Evolutionary conservation across 2,888 invertebrate genomes (phyloP), one percentile per base, ranked within the genome.

Genomic region (Stenodema calcarata): DNA sequence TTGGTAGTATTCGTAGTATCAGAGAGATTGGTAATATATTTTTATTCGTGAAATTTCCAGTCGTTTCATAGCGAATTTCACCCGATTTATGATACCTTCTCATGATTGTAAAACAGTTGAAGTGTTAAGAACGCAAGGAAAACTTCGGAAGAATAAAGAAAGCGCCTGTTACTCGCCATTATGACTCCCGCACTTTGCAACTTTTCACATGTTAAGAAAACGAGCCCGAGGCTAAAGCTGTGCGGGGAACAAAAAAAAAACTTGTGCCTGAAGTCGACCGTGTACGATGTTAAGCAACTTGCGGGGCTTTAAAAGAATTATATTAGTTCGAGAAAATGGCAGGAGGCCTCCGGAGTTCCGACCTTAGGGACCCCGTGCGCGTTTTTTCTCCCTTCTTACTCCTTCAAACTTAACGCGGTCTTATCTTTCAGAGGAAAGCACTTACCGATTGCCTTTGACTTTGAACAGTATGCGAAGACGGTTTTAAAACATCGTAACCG

Each of bases 221-320:
- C 62, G 62, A 62, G 62, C 62, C 23, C 16, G n/a, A 14, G 7
- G 62, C 27, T 9, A 62, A 23, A 62, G 62, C 62, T 18, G 54
- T 18, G 54, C 54, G 50, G 50, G 3, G 50, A 50, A 50, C 11
- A 18, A 23, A 62, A 23, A 9, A 62, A 62, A 62, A 62, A 62
- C 62, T 23, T 62, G 18, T 11, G 62, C 62, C 62, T 27, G 9
- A 27, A 62, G 9, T 23, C 50, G 50, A 62, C 62, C 23, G 62
- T 62, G 23, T 62, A 6, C 50, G 16, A 7, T 7, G 50, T n/a
- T 23, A 27, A 62, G 23, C 62, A 54, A 54, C 54, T 54, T 18
- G 23, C 23, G 62, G 62, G 62, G 78, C 78, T 78, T 41, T 42
- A 42, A 42, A 78, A 78, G 78, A 78, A 78, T 78, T 78, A 41